Base-by-base conservation (phyloP, 1,140 invertebrate genomes). In the Chelonus insularis region DNA sequence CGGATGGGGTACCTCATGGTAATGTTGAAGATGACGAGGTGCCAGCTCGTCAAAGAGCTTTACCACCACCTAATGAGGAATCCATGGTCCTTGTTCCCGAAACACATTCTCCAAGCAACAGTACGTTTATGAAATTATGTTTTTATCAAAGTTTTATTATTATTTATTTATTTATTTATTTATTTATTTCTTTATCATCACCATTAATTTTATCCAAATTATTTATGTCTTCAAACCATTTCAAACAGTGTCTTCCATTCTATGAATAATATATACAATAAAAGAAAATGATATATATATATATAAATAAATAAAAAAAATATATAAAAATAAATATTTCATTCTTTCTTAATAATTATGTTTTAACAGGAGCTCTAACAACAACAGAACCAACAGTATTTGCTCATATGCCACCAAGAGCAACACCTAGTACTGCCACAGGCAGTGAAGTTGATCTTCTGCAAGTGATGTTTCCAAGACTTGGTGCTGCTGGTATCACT, bases 391-490 rank as follows among this genome's bases (percentile, higher is more conserved):
- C 69, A 62, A 32, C 73, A 73, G 68, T 72, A 74, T 37, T 55
- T 20, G 14, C 52, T 21, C 74, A 82, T 39, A 65, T 76, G 7
- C 69, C 74, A 58, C 77, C 78, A 61, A 78, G 77, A 12, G 48
- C 43, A 6, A 48, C 43, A 5, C 11, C 37, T 4, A 80, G 79
- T 2, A 78, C 82, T 2, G 75, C 86, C 29, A 72, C 84, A 61
- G 84, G 84, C 4, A 86, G 83, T 34, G 85, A 86, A 74, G 78
- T 86, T n/a, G 12, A 73, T 74, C 29, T 73, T 67, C 50, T 71
- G 1, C 60, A 60, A 47, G 60, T 66, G 11, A 63, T 66, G 36
- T 63, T 66, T 51, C 64, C 69, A 51, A 67, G 68, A 43, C 66
- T 68, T 16, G 72, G 63, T 63, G 74, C 66, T 29, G 70, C 75